Evolutionary conservation across 2,888 invertebrate species (phyloP), one percentile per base, ranked within the genome.

Genomic region (Laothoe populi): DNA sequence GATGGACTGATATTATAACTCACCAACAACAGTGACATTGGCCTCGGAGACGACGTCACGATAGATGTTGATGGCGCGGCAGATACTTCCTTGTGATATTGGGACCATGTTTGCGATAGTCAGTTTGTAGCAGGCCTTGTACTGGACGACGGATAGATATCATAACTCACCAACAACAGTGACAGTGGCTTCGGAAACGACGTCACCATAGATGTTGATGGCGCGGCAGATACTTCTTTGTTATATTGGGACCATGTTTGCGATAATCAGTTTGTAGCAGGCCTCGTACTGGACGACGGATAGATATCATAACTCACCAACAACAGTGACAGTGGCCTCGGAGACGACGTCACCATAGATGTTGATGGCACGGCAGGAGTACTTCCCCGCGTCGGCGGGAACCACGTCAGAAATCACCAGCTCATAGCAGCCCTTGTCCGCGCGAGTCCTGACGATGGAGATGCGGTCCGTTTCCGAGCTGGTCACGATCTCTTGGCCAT

Each of bases 191-290:
- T 97, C 96, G 59, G 96, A 95, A 2, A 94, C 92, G 4, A 95
- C 95, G 67, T 97, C 96, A 0, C 98, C 98, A 75, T 95, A 96
- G 71, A 95, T 95, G 84, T 98, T 98, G 63, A 93, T 94, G 16
- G 98, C 98, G 26, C 95, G 95, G 85, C 98, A 98, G 64, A 91
- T 99, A 99, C 35, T 88, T 87, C 1, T 98, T 98, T 3, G 96
- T 96, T 99, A 99, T 0, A 91, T 82, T 82, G 1, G 94, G 94
- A 94, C 94, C 0, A 98, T 98, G 72, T 97, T 96, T 0, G 96
- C 95, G 69, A 99, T 97, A 21, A 97, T 95, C 61, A 99, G 86
- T 82, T 98, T 98, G 86, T 98, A 98, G 83, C 96, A 97, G 58
- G 2, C 21, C 45, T 11, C 1, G 19, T 21, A 23, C 24, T 4